Evolutionary conservation across 2,797 vertebrate genomes (phyloP), one percentile per base, ranked within the genome.

Genomic region (Lophius americanus): DNA sequence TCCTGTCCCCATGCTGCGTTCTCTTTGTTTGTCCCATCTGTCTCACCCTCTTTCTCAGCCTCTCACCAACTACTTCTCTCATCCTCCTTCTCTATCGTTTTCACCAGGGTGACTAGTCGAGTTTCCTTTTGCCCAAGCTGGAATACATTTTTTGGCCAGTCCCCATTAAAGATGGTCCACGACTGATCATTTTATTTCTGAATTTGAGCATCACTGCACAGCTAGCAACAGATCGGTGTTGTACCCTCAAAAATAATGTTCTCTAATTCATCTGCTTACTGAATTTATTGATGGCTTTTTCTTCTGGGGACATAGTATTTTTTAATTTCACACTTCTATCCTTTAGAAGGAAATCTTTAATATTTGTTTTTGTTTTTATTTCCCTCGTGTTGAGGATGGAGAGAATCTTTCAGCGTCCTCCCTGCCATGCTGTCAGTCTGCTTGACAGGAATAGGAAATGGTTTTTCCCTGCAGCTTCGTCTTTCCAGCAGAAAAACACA

Each of bases 1-100:
- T 88, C 85, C 87, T 86, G 85, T 87, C 81, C 74, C 60, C 71
- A 38, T 41, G 47, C 61, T 71, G 69, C 68, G 77, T 54, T 81
- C 61, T 72, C 70, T 88, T 76, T 75, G 60, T 80, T 79, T 68
- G 69, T 62, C 47, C 64, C 3, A 3, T 66, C 66, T 78, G 14
- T 71, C 67, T 9, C 64, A 61, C 65, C 43, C 50, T 44, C 61
- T 71, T 51, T 55, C 52, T 71, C 23, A 50, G n/a, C 35, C 56
- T 8, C 12, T 70, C 5, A 0, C 49, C 48, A 43, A 59, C 50
- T 49, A 48, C 71, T 66, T 61, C 50, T 64, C 43, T 64, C 23
- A 50, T 48, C 47, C 35, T 60, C 39, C 51, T 14, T 64, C 2
- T 62, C 50, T 51, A 2, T 54, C 43, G 58, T 68, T 52, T 61